Evolutionary conservation across 2,888 invertebrate species (phyloP), one percentile per base, ranked within the genome.

Genomic region (Synanthedon formicaeformis): DNA sequence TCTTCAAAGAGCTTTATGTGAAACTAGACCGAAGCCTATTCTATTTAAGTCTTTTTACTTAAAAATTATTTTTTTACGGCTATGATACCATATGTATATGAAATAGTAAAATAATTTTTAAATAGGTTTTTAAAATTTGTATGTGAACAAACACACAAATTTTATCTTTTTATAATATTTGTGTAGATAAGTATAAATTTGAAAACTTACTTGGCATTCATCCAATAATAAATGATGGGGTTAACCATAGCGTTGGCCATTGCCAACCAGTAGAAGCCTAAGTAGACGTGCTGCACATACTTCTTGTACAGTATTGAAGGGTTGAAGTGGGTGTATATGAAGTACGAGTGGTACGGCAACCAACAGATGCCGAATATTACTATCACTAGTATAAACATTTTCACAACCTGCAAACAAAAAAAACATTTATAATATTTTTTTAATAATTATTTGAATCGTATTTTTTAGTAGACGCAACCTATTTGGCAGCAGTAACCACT

Each of bases 161-260:
- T 34, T 34, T 10, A 2, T 2, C 1, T 34, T 34, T 34, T 34
- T 10, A 34, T 34, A 34, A 34, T 34, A 34, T 1, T 27, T 3
- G 6, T 27, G 18, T 18, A 18, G 3, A 18, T 18, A 8, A 8
- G 27, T 27, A 34, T 34, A 34, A 2, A 34, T 34, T 34, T 49
- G 3, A 49, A 51, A 16, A 76, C 85, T 89, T 79, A 93, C 93
- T 93, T 92, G 62, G 94, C 92, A 76, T 96, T 96, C 96, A 96
- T 96, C 93, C 95, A 95, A 72, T 96, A 96, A 75, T 96, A 96
- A 51, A 96, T 95, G 54, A 96, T 91, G 0, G 96, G 96, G 81
- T 96, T 96, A 54, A 96, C 95, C 94, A 96, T 96, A 1, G 96
- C 93, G 69, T 96, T 96, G 11, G 95, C 94, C 96, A 96, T 96